These are phyloP conservation scores for Phataginus tricuspis DNA, from an alignment of 2,797 vertebrate species.

Conservation along the genomic window DNA sequence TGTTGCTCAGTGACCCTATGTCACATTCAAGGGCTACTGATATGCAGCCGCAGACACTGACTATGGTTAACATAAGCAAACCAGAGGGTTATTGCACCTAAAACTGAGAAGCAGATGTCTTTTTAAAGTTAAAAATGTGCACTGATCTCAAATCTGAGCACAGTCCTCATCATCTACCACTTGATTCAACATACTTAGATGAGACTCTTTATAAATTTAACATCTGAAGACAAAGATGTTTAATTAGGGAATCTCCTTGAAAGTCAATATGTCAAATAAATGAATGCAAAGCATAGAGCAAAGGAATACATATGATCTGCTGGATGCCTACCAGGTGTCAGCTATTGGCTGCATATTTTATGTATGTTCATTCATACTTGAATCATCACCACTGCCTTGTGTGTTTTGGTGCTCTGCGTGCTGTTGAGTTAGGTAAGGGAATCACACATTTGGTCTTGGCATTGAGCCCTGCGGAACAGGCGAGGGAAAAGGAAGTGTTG, in stretches of 20 bases:
- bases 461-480: neutral
- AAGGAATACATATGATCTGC: neutral
- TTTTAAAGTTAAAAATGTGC: neutral
- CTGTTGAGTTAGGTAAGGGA: neutral
- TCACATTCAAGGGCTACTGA: neutral
- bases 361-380: neutral
- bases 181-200: neutral
- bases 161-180: neutral
- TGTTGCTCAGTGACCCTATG: neutral
- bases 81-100: neutral
- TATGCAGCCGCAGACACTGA: neutral
- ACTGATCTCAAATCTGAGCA: neutral
- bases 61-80: neutral
- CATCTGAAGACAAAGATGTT: neutral
- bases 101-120: neutral
- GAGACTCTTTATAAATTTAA: neutral
- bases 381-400: neutral
- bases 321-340: no score
- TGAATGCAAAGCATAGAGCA: neutral
- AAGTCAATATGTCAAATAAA: neutral
- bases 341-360: neutral
- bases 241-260: neutral
- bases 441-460: neutral
- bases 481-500: neutral
- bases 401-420: neutral